Evolutionary conservation across 2,797 vertebrate genomes (phyloP), one percentile per base, ranked within the genome.

Genomic region (Apogon talboti): DNA sequence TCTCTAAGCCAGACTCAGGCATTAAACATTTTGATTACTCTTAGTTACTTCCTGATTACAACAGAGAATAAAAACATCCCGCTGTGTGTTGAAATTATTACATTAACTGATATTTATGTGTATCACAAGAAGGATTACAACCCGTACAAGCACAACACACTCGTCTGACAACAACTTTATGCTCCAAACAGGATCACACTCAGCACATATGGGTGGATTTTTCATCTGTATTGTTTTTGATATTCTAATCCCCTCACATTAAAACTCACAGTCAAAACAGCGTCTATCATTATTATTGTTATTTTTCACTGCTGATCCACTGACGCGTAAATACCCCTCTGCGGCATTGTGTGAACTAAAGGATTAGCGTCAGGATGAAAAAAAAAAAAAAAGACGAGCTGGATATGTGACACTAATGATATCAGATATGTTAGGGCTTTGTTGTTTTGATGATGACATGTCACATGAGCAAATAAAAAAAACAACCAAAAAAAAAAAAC

Each of bases 341-440:
- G 60, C 49, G 42, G 15, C 69, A 53, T 55, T 63, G 69, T 84
- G 75, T 74, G 74, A 85, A 84, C 30, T 11, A 19, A 24, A 10
- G 85, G 90, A 91, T 91, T 91, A 90, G 28, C 52, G 30, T 1
- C 54, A 6, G 21, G 74, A 30, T 72, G 62, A n/a, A n/a, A n/a
- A n/a, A n/a, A 24, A 24, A 24, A 24, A n/a, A 47, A 52, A 65
- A 33, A 66, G 58, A 49, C 61, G 11, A 5, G 21, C 21, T 24
- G 21, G 21, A 24, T 24, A 24, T 24, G 21, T 24, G 21, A 24
- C 21, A 24, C 62, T 76, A 75, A 82, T 71, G 65, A 76, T 43
- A 28, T 46, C 60, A 66, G 54, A 72, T 47, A 71, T 43, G 13
- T 55, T 61, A 24, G 21, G 76, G 56, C 54, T 64, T 45, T 77